A percentile compares a stretch with the other conserved stretches of the same genome.
phyloP scores from a whole-genome alignment of 1,140 invertebrate genomes.

The Andrena cerasifolii region DNA sequence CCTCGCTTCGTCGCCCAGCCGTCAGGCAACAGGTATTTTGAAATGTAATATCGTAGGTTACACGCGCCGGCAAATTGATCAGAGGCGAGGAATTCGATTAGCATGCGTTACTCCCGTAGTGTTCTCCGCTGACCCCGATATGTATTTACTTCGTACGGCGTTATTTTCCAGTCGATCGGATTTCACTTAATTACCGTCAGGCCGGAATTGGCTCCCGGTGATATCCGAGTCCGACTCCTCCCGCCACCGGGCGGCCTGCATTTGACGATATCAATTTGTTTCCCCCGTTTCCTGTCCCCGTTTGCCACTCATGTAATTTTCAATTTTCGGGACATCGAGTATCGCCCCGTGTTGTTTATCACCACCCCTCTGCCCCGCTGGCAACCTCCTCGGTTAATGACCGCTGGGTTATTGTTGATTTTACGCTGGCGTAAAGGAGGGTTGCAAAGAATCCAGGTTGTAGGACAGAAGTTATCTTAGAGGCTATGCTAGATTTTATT shows the following conservation, averaged over 20 bases:
- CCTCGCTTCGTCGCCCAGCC: no score
- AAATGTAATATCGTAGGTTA: constrained; percentile 36
- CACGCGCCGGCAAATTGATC: background rate
- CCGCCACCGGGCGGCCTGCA: background rate
- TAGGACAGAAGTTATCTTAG: no score
- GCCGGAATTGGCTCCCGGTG: constrained; percentile 24
- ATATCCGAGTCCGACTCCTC: constrained; percentile 21
- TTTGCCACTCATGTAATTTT: constrained; percentile 28
- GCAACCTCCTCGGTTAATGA: no score
- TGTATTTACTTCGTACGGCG: constrained; percentile 28
- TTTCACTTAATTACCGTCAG: constrained; percentile 42
- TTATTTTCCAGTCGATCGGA: constrained; percentile 43
- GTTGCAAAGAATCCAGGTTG: no score
- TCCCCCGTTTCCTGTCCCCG: background rate
- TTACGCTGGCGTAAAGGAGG: no score
- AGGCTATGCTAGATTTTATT: no score
- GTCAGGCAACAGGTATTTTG: constrained; percentile 52
- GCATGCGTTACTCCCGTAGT: background rate
- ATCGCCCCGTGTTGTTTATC: background rate
- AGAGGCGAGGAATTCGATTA: constrained; percentile 41
- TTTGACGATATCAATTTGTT: constrained; percentile 40
- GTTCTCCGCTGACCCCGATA: no score
- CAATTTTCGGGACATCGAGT: constrained; percentile 14
- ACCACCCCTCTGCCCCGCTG: no score
- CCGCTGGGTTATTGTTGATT: no score